Evolutionary conservation across 2,797 vertebrate genomes (phyloP).

Genomic region (Pygocentrus nattereri): DNA sequence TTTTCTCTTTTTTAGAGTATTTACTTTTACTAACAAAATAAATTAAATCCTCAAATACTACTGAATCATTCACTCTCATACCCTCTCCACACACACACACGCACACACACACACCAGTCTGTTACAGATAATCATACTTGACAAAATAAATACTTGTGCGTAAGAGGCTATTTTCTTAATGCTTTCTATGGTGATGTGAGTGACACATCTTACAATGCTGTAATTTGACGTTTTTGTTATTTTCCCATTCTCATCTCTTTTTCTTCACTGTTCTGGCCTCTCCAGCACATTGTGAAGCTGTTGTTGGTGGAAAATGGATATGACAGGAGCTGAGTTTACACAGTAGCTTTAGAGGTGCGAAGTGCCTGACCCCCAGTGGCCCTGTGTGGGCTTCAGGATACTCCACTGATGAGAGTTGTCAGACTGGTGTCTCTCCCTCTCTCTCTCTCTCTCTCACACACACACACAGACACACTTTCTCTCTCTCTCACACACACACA

Average conservation of each 20-base stretch:
- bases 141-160: slow-evolving; percentile 76
- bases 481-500: too few species aligned
- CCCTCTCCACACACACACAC: slow-evolving; percentile 43
- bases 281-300: slow-evolving; percentile 70
- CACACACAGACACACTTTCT: too few species aligned
- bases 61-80: not conserved
- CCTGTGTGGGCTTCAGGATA: slow-evolving; percentile 59
- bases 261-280: slow-evolving; percentile 62
- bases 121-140: slow-evolving; percentile 78
- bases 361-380: slow-evolving; percentile 63
- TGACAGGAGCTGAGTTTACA: slow-evolving; percentile 75
- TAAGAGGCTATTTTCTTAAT: slow-evolving; percentile 76
- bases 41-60: slow-evolving; percentile 11
- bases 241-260: slow-evolving; percentile 34
- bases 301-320: slow-evolving; percentile 74
- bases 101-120: slow-evolving; percentile 62
- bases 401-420: slow-evolving; percentile 57
- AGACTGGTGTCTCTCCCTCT: slow-evolving; percentile 49
- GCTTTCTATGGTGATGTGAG: slow-evolving; percentile 71
- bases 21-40: slow-evolving; percentile 30
- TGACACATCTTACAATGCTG: slow-evolving; percentile 78
- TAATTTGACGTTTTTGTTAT: slow-evolving; percentile 72
- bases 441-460: slow-evolving; percentile 3
- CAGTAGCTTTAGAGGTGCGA: slow-evolving; percentile 68
- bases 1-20: slow-evolving; percentile 20